Evolutionary conservation across 1,140 invertebrate species (phyloP).

Genomic region (Tribolium madens): DNA sequence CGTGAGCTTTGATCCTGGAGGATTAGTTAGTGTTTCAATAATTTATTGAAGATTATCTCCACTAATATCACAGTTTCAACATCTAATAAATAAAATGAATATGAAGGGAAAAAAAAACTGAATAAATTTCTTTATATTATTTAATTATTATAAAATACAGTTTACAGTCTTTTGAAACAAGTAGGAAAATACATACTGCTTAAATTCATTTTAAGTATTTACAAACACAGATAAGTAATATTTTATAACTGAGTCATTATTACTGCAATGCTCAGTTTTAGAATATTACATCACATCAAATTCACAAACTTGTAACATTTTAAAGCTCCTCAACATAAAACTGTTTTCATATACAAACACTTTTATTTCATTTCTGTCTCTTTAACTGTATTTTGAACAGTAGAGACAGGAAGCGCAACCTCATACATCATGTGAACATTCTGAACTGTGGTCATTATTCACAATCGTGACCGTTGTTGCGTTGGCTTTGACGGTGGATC

Average conservation of each 20-base stretch:
- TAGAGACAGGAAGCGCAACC: constrained; percentile 57
- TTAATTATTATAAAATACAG: constrained; percentile 16
- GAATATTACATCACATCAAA: constrained; percentile 1
- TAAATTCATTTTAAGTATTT: background rate
- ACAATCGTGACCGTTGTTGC: constrained; percentile 61
- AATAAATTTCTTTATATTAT: background rate
- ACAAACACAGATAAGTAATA: no score
- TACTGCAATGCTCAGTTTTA: no score
- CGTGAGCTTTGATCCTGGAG: background rate
- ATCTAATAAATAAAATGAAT: no score
- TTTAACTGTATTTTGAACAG: constrained; percentile 53
- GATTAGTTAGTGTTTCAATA: background rate
- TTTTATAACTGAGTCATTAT: no score
- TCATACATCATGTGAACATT: constrained; percentile 62
- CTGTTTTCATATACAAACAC: background rate
- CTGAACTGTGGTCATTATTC: constrained; percentile 61
- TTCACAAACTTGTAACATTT: background rate
- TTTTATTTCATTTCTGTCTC: constrained; percentile 47
- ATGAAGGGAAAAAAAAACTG: no score
- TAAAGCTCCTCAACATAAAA: constrained; percentile 5
- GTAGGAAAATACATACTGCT: constrained; percentile 26
- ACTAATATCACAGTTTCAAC: no score
- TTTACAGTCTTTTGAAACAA: constrained; percentile 34
- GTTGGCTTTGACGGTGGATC: constrained; percentile 61
- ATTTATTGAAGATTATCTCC: background rate